Base-by-base conservation (phyloP, 2,888 invertebrate genomes). In the Hermaeophaga mercurialis region DNA sequence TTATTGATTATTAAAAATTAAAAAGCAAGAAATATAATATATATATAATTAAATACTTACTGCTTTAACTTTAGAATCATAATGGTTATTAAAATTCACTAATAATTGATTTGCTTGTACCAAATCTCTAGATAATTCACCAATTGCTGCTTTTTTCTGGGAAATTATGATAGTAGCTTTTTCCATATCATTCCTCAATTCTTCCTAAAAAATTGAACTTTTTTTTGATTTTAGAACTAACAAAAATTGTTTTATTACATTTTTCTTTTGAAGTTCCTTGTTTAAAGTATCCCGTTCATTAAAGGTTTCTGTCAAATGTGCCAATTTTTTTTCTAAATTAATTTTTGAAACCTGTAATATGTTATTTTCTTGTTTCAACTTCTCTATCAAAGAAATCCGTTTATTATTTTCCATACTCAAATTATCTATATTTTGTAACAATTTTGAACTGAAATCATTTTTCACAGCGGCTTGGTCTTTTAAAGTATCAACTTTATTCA, bases 101-200 rank as follows among this genome's bases (percentile, higher is more conserved):
- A 78, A 58, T 70, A 77, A 73, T 26, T 74, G 73, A 63, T 77
- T 77, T 8, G 78, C 78, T 61, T 78, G 74, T 0, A 76, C 69
- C 44, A 78, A 66, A 68, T 78, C 78, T 56, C 70, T 73, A 4
- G 73, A 73, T 19, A 78, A 62, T 64, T 78, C 78, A 50, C 75
- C 75, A 31, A 75, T 73, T 8, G 71, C 69, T 17, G 69, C 67
- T 1, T 75, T 70, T 61, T 75, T 78, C 59, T 77, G 73, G 1
- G 74, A 71, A 3, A 78, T 70, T 15, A 73, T 69, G 33, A 73
- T 58, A 7, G 74, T 71, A 0, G 75, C 73, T 58, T 75, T 73
- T 60, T 76, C 71, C 6, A 75, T 65, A 62, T 78, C 78, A 9
- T 64, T 63, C 33, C 68, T 68, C 14, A 76, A 62, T 62, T 74